A percentile compares a stretch with the other conserved stretches of the same genome.
phyloP scores from a whole-genome alignment of 2,113 vertebrate genomes.

The Aramus guarauna region DNA sequence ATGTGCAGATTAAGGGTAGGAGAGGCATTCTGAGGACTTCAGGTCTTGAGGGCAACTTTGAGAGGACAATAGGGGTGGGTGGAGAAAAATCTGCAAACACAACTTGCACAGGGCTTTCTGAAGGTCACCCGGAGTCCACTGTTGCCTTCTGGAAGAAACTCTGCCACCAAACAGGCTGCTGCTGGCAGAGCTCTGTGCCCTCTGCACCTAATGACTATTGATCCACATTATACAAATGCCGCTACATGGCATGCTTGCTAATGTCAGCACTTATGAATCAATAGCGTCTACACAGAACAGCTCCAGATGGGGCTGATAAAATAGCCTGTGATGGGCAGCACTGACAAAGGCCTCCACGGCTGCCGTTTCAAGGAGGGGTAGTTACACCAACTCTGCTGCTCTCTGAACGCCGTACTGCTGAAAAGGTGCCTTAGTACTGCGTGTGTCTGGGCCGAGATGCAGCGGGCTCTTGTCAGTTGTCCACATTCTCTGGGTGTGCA shows the following conservation, averaged over 20 bases:
- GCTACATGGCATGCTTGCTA: not conserved
- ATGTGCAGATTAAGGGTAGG: not conserved
- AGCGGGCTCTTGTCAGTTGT: not conserved
- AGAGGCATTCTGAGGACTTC: not conserved
- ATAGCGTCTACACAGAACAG: not conserved
- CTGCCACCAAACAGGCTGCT: not conserved
- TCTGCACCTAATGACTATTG: not conserved
- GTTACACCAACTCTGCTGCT: not conserved
- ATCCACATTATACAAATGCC: not conserved
- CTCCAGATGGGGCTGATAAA: not conserved
- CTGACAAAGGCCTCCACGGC: not conserved
- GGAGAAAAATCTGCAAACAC: not conserved
- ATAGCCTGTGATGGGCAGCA: not conserved
- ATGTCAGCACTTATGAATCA: not conserved
- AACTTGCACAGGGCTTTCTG: not conserved
- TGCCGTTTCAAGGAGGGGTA: not conserved
- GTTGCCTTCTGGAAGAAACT: not conserved
- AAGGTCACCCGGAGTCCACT: not conserved
- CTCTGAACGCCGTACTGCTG: not conserved
- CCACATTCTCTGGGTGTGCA: not conserved
- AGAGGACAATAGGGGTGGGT: not conserved
- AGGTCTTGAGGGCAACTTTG: not conserved
- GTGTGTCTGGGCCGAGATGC: not conserved
- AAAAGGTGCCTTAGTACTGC: not conserved
- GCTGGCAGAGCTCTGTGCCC: not conserved